Percentiles rank a stretch among this genome's conserved stretches.
These are phyloP conservation scores for Chitala chitala DNA, from an alignment of 2,113 vertebrate genomes.

Conservation along the genomic window DNA sequence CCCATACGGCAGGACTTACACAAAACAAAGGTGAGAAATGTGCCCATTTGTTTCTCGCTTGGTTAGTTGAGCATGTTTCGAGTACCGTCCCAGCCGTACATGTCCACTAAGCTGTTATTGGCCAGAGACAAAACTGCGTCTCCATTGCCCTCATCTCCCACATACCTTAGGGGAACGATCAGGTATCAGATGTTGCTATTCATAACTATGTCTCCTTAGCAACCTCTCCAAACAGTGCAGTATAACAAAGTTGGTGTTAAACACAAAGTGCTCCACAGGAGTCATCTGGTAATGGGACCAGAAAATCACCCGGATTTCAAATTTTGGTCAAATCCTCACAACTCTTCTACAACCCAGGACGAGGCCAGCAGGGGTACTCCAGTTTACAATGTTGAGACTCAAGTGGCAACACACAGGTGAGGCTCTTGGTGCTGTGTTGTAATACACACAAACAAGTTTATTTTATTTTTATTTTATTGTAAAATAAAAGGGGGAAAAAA, in stretches of 20 bases:
- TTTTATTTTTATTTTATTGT: too few relatives aligned
- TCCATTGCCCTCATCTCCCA: not conserved
- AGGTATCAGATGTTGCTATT: constrained; percentile 60
- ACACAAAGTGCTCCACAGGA: constrained; percentile 10
- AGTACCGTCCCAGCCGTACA: constrained; percentile 7
- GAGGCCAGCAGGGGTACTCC: too few relatives aligned
- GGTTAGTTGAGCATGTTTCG: constrained; percentile 15
- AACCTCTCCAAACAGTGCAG: constrained; percentile 41
- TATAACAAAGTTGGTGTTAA: constrained; percentile 35
- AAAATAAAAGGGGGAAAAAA: too few relatives aligned
- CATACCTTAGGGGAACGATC: constrained; percentile 46
- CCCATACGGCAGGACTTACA: constrained; percentile 6
- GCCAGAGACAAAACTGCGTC: constrained; percentile 48
- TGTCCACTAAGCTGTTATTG: constrained; percentile 7
- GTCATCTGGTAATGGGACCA: too few relatives aligned
- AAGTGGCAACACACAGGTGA: too few relatives aligned
- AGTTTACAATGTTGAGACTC: too few relatives aligned
- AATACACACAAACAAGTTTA: too few relatives aligned
- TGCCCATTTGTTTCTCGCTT: too few relatives aligned
- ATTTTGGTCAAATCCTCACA: too few relatives aligned
- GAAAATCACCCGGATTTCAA: too few relatives aligned
- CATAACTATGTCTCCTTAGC: constrained; percentile 56
- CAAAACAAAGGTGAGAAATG: not conserved
- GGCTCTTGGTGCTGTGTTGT: too few relatives aligned
- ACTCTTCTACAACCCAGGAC: too few relatives aligned